Evolutionary conservation across 2,797 vertebrate species (phyloP).

Genomic region (Balearica regulorum): DNA sequence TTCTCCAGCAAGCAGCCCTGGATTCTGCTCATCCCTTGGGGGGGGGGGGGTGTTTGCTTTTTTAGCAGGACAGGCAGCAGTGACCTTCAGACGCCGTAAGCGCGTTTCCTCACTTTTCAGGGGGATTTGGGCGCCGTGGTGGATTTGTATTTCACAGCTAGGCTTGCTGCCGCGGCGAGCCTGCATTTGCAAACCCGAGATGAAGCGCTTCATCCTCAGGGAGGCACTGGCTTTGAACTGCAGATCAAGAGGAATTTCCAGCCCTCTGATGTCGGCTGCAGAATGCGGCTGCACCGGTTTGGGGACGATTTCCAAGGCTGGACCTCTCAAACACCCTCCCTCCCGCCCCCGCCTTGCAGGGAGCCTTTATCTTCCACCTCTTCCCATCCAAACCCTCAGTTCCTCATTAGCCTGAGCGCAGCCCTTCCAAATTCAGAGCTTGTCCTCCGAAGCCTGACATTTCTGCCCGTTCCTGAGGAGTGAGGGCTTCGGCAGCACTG

Average conservation of each 20-base stretch:
- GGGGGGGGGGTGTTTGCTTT: background rate
- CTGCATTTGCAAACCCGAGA: slow-evolving; percentile 43
- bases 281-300: slow-evolving; percentile 57
- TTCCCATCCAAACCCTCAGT: background rate
- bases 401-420: background rate
- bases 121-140: slow-evolving; percentile 7
- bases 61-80: background rate
- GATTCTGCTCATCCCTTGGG: background rate
- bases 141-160: slow-evolving; percentile 24
- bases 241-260: slow-evolving; percentile 66
- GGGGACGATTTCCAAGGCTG: slow-evolving; percentile 54
- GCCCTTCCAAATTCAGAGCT: background rate
- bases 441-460: background rate
- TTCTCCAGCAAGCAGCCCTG: background rate
- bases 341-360: background rate
- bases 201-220: slow-evolving; percentile 46
- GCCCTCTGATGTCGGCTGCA: slow-evolving; percentile 56
- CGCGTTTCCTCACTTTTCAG: background rate
- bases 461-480: background rate
- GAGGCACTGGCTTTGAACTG: slow-evolving; percentile 61
- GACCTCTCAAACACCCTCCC: slow-evolving; percentile 28
- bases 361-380: slow-evolving; percentile 12
- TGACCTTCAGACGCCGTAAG: slow-evolving; percentile 21
- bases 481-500: background rate
- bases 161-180: background rate